phyloP scores from a whole-genome alignment of 2,888 invertebrate genomes.

The Dascillus cervinus region DNA sequence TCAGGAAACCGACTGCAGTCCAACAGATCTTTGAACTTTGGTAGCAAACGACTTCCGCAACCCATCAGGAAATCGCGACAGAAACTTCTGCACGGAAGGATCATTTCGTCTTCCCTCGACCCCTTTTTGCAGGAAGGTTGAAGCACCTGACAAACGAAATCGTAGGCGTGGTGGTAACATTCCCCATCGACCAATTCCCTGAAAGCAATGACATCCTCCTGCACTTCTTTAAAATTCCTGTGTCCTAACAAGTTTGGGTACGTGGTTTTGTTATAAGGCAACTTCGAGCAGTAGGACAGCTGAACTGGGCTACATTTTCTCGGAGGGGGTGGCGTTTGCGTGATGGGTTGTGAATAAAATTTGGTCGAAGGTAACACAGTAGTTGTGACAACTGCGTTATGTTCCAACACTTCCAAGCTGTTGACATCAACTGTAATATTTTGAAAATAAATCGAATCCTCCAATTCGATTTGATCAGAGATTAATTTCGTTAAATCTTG shows the following conservation, averaged over 20 bases:
- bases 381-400: conserved; percentile 37
- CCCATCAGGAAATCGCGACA: conserved; percentile 79
- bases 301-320: conserved; percentile 62
- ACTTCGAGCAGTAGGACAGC: conserved; percentile 60
- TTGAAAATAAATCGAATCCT: conserved; percentile 51
- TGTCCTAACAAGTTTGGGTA: conserved; percentile 78
- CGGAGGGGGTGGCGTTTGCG: conserved; percentile 52
- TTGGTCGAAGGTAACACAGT: conserved; percentile 39
- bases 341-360: conserved; percentile 40
- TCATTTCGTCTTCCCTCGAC: conserved; percentile 47
- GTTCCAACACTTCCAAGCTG: conserved; percentile 58
- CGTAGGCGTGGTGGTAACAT: conserved; percentile 80
- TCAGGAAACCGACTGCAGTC: conserved; percentile 76
- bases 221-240: conserved; percentile 51
- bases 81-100: conserved; percentile 73
- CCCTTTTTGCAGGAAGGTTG: conserved; percentile 65
- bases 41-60: conserved; percentile 68
- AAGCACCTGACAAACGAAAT: conserved; percentile 79
- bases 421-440: conserved; percentile 58
- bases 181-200: conserved; percentile 85
- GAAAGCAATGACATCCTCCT: conserved; percentile 71
- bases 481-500: conserved; percentile 60
- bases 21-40: conserved; percentile 60
- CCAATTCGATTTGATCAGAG: conserved; percentile 54
- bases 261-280: conserved; percentile 72